These are phyloP conservation scores for Eilema griseolum DNA, from an alignment of 2,888 invertebrate genomes.

Conservation along the genomic window DNA sequence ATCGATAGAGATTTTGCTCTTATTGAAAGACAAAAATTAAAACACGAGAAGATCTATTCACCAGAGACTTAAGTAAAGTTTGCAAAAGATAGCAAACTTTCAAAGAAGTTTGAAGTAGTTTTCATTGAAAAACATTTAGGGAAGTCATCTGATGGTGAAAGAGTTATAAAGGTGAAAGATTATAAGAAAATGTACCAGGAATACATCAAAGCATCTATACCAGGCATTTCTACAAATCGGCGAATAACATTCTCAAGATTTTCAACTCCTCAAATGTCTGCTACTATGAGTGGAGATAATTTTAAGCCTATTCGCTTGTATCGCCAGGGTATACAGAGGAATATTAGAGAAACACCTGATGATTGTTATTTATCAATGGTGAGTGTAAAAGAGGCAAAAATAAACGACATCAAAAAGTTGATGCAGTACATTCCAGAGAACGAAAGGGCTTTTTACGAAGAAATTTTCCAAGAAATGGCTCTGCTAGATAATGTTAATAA, in stretches of 20 bases:
- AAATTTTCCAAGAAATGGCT: background rate
- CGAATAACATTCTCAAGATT: background rate
- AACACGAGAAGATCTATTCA: constrained; percentile 25
- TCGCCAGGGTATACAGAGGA: background rate
- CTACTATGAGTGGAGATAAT: constrained; percentile 3
- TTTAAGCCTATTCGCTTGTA: constrained; percentile 1
- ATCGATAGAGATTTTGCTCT: constrained; percentile 50
- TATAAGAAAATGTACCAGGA: constrained; percentile 14
- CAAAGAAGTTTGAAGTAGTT: no score
- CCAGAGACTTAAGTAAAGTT: constrained; percentile 13
- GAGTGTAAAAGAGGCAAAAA: background rate
- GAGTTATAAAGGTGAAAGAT: constrained; percentile 18
- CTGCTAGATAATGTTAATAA: background rate
- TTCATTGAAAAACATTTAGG: constrained; percentile 19
- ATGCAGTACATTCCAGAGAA: background rate
- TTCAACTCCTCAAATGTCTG: background rate
- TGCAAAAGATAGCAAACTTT: no score
- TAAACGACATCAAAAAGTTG: background rate
- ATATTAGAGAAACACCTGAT: constrained; percentile 7
- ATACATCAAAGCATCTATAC: background rate
- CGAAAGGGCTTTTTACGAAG: no score
- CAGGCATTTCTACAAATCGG: constrained; percentile 7
- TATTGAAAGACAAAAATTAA: constrained; percentile 31
- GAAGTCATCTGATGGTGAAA: background rate
- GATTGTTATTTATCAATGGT: background rate